phyloP scores from a whole-genome alignment of 2,888 invertebrate species.

The Chalcosyrphus nemorum region DNA sequence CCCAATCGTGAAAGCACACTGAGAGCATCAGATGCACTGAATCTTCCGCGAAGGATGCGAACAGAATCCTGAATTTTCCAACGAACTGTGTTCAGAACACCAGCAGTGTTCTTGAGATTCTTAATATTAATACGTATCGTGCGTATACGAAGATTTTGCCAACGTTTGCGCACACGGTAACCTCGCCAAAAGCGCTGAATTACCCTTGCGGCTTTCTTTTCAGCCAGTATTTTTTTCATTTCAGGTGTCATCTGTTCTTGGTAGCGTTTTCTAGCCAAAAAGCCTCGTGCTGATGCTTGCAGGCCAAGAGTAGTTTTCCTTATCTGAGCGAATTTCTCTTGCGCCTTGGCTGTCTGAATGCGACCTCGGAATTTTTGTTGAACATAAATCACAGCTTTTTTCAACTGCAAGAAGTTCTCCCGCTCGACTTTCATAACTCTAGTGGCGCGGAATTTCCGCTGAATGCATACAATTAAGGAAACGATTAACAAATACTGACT shows the following conservation, averaged over 20 bases:
- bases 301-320: conserved; percentile 76
- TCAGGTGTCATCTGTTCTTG: conserved; percentile 82
- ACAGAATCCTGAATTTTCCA: conserved; percentile 78
- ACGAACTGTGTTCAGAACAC: conserved; percentile 77
- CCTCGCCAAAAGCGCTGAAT: conserved; percentile 86
- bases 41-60: conserved; percentile 78
- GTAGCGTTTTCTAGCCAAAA: conserved; percentile 83
- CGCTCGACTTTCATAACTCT: conserved; percentile 75
- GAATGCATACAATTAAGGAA: conserved; percentile 77
- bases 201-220: conserved; percentile 84
- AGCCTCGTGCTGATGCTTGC: conserved; percentile 83
- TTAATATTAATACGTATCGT: conserved; percentile 77
- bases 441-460: conserved; percentile 78
- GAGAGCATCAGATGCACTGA: conserved; percentile 78
- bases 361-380: conserved; percentile 82
- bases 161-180: conserved; percentile 80
- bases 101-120: conserved; percentile 75
- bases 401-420: conserved; percentile 74
- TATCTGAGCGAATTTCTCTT: conserved; percentile 76
- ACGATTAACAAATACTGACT: conserved; percentile 78
- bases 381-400: conserved; percentile 75
- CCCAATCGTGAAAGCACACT: conserved; percentile 78
- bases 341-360: conserved; percentile 80
- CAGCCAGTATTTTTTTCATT: conserved; percentile 81
- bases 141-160: conserved; percentile 75